Evolutionary conservation across 2,113 vertebrate species (phyloP).

Genomic region (Psephotus haematonotus): DNA sequence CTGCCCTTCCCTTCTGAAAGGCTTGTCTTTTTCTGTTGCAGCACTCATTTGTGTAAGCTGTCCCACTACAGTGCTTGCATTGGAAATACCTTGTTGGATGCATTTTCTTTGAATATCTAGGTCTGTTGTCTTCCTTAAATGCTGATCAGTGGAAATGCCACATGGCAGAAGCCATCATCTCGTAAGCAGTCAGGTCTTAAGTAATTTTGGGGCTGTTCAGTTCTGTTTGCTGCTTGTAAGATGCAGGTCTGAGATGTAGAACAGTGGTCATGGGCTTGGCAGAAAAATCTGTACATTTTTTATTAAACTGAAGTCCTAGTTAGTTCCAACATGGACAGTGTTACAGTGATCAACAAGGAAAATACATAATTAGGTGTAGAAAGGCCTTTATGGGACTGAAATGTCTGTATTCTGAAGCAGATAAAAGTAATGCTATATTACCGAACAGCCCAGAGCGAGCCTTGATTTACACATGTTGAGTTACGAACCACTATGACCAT

Average conservation of each 20-base stretch:
- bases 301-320: not conserved
- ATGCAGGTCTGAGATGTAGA: not conserved
- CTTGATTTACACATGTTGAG: not conserved
- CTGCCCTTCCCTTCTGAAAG: not conserved
- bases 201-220: rapidly evolving
- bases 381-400: not conserved
- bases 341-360: not conserved
- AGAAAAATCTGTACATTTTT: not conserved
- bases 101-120: not conserved
- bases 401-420: not conserved
- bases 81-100: not conserved
- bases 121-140: not conserved
- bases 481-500: not conserved
- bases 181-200: not conserved
- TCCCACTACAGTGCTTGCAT: not conserved
- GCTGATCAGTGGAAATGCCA: not conserved
- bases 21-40: rapidly evolving
- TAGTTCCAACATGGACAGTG: not conserved
- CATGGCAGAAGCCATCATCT: not conserved
- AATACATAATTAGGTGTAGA: not conserved
- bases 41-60: not conserved
- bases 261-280: not conserved
- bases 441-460: not conserved
- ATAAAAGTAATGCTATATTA: not conserved
- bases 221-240: not conserved